A percentile compares a stretch with the other conserved stretches of the same genome.
Conservation (phyloP, 2,888 invertebrate genomes). For the Pyrocoelia pectoralis region DNA sequence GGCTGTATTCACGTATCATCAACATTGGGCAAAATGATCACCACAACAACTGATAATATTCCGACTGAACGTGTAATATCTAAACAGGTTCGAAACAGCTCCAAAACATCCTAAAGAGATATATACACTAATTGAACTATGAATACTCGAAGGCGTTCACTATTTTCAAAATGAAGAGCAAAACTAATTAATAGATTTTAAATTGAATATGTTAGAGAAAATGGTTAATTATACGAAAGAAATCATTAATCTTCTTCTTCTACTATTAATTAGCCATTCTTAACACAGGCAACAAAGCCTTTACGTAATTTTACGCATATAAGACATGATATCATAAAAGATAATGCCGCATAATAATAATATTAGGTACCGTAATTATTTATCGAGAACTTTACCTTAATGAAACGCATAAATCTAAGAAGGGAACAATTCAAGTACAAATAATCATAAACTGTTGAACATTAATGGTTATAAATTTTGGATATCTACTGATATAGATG, state of each 20-base stretch:
- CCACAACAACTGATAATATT: conserved; percentile 35
- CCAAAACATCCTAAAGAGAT: no score
- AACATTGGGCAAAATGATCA: conserved; percentile 18
- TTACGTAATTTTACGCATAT: no score
- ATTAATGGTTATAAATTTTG: no score
- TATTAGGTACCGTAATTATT: no score
- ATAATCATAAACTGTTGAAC: no score
- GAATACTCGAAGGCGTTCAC: not conserved
- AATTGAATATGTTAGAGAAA: not conserved
- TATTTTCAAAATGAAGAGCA: not conserved
- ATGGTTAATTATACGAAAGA: not conserved
- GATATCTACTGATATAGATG: not conserved
- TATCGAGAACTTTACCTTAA: no score
- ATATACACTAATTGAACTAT: not conserved
- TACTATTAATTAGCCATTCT: not conserved
- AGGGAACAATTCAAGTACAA: no score
- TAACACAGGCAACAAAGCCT: not conserved
- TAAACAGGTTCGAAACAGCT: conserved; percentile 36
- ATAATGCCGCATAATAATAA: no score
- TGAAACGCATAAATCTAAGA: no score
- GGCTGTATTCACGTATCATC: not conserved
- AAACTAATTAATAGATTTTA: not conserved
- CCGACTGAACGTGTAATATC: no score
- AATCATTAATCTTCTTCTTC: not conserved
- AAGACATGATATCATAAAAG: no score